Percentiles rank a stretch among this genome's conserved stretches.
Conservation (phyloP, 2,888 invertebrate species). For the Eupsilia transversa region DNA sequence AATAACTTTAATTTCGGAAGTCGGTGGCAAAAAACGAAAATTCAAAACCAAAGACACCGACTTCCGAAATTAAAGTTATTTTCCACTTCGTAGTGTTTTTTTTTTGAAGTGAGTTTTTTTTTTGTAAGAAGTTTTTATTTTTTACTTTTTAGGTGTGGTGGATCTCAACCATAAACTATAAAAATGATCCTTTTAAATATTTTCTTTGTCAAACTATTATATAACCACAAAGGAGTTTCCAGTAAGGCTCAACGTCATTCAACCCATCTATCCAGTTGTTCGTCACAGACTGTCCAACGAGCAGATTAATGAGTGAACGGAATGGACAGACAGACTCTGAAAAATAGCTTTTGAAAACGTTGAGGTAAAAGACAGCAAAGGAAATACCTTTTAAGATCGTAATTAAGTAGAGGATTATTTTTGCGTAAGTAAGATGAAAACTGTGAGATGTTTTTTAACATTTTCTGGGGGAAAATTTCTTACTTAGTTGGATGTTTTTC, state of each 20-base stretch:
- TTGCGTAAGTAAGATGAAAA: constrained; percentile 24
- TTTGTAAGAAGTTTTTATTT: too few species aligned
- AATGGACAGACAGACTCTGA: constrained; percentile 66
- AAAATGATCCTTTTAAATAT: neutral
- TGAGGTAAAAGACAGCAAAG: constrained; percentile 46
- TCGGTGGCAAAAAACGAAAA: too few species aligned
- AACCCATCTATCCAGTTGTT: constrained; percentile 60
- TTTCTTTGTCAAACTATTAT: neutral
- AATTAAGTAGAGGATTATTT: constrained; percentile 49
- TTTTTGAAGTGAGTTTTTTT: too few species aligned
- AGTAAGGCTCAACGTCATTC: constrained; percentile 46
- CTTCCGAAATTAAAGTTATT: too few species aligned
- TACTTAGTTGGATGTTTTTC: neutral
- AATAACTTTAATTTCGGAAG: too few species aligned
- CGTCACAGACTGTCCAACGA: constrained; percentile 64
- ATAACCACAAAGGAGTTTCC: constrained; percentile 25
- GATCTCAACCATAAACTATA: neutral
- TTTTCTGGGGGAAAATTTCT: neutral
- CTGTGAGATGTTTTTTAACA: constrained; percentile 11
- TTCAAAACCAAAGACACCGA: too few species aligned
- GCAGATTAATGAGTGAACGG: constrained; percentile 66
- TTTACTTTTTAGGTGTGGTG: too few species aligned
- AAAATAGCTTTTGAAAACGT: constrained; percentile 65
- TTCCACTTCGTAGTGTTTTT: too few species aligned
- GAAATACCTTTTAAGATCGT: constrained; percentile 51